phyloP scores from a whole-genome alignment of 2,888 invertebrate species.

The Nemotelus pantherinus region DNA sequence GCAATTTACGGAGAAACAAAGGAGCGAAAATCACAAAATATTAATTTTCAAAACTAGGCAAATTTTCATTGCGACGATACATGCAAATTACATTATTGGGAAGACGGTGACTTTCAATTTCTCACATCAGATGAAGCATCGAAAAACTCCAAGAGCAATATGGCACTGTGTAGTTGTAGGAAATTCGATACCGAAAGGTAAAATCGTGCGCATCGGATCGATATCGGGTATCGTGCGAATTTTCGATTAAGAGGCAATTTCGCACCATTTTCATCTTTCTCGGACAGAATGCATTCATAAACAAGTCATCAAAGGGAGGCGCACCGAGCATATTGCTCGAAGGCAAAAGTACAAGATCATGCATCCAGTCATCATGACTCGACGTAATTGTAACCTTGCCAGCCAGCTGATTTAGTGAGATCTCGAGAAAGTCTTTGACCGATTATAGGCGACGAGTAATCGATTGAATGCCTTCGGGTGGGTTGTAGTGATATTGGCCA shows the following conservation, averaged over 20 bases:
- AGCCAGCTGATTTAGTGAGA: conserved; percentile 33
- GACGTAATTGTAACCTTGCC: conserved; percentile 33
- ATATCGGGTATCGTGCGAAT: conserved; percentile 34
- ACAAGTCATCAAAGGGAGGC: conserved; percentile 25
- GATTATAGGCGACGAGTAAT: conserved; percentile 6
- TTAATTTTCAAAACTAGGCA: conserved; percentile 25
- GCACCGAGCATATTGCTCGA: neutral
- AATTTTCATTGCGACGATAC: neutral
- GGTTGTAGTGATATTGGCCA: neutral
- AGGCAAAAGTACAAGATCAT: conserved; percentile 9
- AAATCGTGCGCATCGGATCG: conserved; percentile 37
- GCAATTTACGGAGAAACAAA: neutral
- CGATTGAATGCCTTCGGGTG: conserved; percentile 5
- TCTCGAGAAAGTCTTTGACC: conserved; percentile 24
- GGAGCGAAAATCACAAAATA: conserved; percentile 24
- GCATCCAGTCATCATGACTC: conserved; percentile 26
- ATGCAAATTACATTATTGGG: conserved; percentile 16
- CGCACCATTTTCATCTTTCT: conserved; percentile 18
- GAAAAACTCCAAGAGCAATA: neutral
- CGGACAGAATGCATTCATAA: conserved; percentile 22
- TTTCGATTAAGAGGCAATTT: conserved; percentile 20
- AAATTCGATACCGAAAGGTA: conserved; percentile 27
- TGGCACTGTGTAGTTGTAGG: conserved; percentile 1
- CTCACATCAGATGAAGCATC: conserved; percentile 28
- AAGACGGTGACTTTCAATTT: conserved; percentile 24